Evolutionary conservation across 2,113 vertebrate genomes (phyloP).

Genomic region (Chrysemys picta): DNA sequence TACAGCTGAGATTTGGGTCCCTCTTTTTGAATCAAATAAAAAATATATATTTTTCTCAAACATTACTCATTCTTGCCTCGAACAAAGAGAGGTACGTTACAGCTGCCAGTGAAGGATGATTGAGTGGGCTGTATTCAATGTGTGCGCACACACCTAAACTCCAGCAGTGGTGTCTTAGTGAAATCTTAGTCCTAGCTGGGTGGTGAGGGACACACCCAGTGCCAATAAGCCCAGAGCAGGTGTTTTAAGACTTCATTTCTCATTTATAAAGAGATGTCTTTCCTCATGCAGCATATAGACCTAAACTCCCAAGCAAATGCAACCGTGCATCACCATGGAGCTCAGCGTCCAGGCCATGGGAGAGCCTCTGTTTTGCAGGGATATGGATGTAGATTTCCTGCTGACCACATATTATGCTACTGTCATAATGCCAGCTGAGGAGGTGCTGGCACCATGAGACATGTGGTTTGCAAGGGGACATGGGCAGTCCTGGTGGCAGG

Average conservation of each 20-base stretch:
- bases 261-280: background rate
- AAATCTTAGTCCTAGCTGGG: background rate
- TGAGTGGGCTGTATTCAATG: background rate
- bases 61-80: background rate
- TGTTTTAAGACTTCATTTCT: background rate
- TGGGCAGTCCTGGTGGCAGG: background rate
- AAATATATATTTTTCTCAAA: slow-evolving; percentile 9
- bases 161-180: background rate
- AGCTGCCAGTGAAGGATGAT: background rate
- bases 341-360: background rate
- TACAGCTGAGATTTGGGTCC: slow-evolving; percentile 25
- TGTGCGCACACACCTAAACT: background rate
- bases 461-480: background rate
- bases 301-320: background rate
- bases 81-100: background rate
- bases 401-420: background rate
- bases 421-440: background rate
- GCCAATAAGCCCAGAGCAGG: background rate
- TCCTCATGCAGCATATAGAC: background rate
- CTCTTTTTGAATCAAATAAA: slow-evolving; percentile 63
- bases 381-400: background rate
- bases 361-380: background rate
- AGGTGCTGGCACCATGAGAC: accelerated
- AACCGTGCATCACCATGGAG: background rate
- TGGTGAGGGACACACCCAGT: background rate